These are phyloP conservation scores for Drosophila nannoptera DNA, from an alignment of 1,140 invertebrate species.

Conservation along the genomic window DNA sequence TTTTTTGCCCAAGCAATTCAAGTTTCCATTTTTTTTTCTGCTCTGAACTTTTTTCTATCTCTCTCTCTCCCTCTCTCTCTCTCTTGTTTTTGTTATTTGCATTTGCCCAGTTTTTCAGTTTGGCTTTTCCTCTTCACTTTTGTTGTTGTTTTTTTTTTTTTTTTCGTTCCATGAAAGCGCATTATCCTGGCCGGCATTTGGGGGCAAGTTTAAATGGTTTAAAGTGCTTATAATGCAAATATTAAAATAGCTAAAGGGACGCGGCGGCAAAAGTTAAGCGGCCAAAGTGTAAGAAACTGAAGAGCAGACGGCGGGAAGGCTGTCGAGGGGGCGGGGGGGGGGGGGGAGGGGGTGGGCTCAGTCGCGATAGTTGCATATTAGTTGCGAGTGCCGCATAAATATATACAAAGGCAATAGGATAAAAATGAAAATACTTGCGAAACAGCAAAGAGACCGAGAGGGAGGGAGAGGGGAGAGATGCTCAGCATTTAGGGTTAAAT, in stretches of 20 bases:
- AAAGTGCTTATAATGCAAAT: constrained; percentile 71
- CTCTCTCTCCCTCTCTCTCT: constrained; percentile 1
- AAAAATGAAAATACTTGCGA: constrained; percentile 33
- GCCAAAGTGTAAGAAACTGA: constrained; percentile 47
- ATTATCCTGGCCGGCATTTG: constrained; percentile 44
- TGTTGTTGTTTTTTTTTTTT: constrained; percentile 7
- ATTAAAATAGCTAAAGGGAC: constrained; percentile 53
- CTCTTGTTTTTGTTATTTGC: constrained; percentile 21
- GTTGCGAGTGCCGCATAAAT: constrained; percentile 38
- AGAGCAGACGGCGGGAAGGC: not conserved
- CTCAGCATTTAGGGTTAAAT: too few relatives aligned
- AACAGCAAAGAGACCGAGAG: not conserved
- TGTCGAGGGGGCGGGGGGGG: not conserved
- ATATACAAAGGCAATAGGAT: constrained; percentile 6
- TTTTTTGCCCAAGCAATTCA: constrained; percentile 17
- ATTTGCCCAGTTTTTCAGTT: constrained; percentile 15
- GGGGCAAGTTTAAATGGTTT: constrained; percentile 69
- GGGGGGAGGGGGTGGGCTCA: too few relatives aligned
- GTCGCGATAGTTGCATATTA: constrained; percentile 45
- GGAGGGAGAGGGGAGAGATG: not conserved
- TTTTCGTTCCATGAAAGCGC: constrained; percentile 11
- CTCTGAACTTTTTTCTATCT: constrained; percentile 23
- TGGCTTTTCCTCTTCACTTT: constrained; percentile 12
- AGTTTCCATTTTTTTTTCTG: constrained; percentile 17
- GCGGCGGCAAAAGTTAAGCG: constrained; percentile 54